A percentile compares a stretch with the other conserved stretches of the same genome.
These are phyloP conservation scores for Epinephelus fuscoguttatus DNA, from an alignment of 2,113 vertebrate genomes.

Conservation along the genomic window DNA sequence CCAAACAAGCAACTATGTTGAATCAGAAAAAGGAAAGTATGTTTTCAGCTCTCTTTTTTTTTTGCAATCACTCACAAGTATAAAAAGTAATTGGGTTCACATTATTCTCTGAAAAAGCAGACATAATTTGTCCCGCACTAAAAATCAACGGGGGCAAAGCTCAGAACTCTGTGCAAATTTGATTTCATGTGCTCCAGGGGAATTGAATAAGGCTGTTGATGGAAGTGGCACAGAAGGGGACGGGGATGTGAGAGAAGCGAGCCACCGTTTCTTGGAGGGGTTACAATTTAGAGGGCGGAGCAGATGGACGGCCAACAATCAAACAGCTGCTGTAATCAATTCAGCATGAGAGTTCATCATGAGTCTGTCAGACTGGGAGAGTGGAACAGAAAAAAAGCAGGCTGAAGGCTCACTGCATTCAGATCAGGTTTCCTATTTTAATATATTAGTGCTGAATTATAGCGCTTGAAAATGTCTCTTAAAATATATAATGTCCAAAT, in stretches of 20 bases:
- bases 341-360: slow-evolving; percentile 69
- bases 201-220: slow-evolving; percentile 64
- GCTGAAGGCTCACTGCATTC: neutral
- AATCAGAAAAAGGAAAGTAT: neutral
- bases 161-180: slow-evolving; percentile 50
- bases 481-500: neutral
- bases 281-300: slow-evolving; percentile 74
- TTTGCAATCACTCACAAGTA: slow-evolving; percentile 20
- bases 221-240: slow-evolving; percentile 53
- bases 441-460: neutral
- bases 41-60: neutral
- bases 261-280: slow-evolving; percentile 60
- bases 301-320: slow-evolving; percentile 77
- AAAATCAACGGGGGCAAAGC: slow-evolving; percentile 55
- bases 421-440: slow-evolving; percentile 11
- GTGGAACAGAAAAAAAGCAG: slow-evolving; percentile 17
- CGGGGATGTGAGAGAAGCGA: slow-evolving; percentile 23
- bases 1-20: slow-evolving; percentile 18
- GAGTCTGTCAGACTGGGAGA: slow-evolving; percentile 52
- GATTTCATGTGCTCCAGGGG: slow-evolving; percentile 55
- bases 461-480: neutral
- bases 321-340: slow-evolving; percentile 80
- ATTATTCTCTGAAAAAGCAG: slow-evolving; percentile 44
- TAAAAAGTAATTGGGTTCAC: slow-evolving; percentile 39
- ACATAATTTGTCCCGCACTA: slow-evolving; percentile 39